Conservation (phyloP, 64 coral and sea anemone species). For the Montipora cactus region DNA sequence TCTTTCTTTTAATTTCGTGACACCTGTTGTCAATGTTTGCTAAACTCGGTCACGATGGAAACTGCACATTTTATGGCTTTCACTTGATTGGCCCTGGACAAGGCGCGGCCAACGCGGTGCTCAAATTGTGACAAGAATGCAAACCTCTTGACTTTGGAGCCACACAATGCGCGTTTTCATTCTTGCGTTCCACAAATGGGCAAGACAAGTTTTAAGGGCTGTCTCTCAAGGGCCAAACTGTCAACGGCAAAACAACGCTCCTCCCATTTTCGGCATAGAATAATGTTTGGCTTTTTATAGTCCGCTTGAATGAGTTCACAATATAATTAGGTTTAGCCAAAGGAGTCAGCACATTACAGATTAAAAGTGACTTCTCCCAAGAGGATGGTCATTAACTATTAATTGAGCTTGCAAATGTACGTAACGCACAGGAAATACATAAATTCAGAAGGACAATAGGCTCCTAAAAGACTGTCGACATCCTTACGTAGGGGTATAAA, state of each 20-base stretch:
- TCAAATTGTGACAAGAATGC: conserved; percentile 39
- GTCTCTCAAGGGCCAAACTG: conserved; percentile 79
- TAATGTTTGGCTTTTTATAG: conserved; percentile 93
- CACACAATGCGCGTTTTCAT: conserved; percentile 83
- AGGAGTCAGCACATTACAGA: conserved; percentile 96
- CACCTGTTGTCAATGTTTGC: conserved; percentile 63
- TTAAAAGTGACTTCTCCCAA: conserved; percentile 93
- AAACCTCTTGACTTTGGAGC: conserved; percentile 39
- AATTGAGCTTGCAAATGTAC: conserved; percentile 96
- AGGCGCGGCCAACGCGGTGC: conserved; percentile 4
- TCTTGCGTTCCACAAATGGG: conserved; percentile 50
- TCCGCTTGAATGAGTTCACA: conserved; percentile 77
- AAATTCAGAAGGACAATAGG: conserved; percentile 91
- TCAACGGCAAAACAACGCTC: conserved; percentile 81
- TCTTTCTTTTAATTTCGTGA: conserved; percentile 75
- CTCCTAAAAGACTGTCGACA: conserved; percentile 80
- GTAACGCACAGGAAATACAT: conserved; percentile 98
- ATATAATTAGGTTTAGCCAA: conserved; percentile 92
- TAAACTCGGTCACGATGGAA: conserved; percentile 47
- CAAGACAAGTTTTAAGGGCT: conserved; percentile 34
- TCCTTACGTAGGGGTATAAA: conserved; percentile 90
- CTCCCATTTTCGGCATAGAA: conserved; percentile 69
- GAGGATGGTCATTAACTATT: conserved; percentile 97
- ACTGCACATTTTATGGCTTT: neutral
- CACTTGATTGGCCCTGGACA: neutral